Evolutionary conservation across 2,888 invertebrate species (phyloP).

Genomic region (Galeopsomyia nigrocyanea): DNA sequence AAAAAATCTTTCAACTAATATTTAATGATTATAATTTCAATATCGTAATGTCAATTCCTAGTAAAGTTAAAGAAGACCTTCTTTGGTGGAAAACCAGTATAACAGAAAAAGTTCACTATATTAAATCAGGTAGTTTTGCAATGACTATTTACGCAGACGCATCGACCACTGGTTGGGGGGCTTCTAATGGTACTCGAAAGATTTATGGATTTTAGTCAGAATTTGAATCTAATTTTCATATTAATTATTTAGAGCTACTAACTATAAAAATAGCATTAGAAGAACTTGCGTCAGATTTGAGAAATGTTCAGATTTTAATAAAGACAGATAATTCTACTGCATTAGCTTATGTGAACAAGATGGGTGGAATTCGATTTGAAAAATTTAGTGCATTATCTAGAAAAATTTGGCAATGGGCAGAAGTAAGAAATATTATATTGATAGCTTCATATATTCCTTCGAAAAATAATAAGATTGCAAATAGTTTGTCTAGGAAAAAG

Average conservation of each 20-base stretch:
- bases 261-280: slow-evolving; percentile 3
- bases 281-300: background rate
- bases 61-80: slow-evolving; percentile 5
- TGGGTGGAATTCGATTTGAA: slow-evolving; percentile 31
- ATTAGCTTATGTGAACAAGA: slow-evolving; percentile 35
- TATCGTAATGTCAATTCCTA: slow-evolving; percentile 18
- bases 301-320: slow-evolving; percentile 24
- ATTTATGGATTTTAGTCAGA: slow-evolving; percentile 6
- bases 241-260: slow-evolving; percentile 18
- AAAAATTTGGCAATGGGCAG: slow-evolving; percentile 43
- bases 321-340: slow-evolving; percentile 37
- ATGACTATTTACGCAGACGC: slow-evolving; percentile 26
- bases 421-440: slow-evolving; percentile 28
- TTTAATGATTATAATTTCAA: slow-evolving; percentile 16
- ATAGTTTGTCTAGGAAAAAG: slow-evolving; percentile 22
- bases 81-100: slow-evolving; percentile 21
- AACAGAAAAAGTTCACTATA: background rate
- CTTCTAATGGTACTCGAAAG: background rate
- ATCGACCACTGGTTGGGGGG: slow-evolving; percentile 34
- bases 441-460: slow-evolving; percentile 33
- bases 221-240: slow-evolving; percentile 3
- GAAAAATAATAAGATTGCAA: too few relatives aligned
- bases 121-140: background rate
- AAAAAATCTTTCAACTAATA: slow-evolving; percentile 40
- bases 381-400: slow-evolving; percentile 22